Conservation (phyloP, 2,888 invertebrate species). For the Therioaphis trifolii region DNA sequence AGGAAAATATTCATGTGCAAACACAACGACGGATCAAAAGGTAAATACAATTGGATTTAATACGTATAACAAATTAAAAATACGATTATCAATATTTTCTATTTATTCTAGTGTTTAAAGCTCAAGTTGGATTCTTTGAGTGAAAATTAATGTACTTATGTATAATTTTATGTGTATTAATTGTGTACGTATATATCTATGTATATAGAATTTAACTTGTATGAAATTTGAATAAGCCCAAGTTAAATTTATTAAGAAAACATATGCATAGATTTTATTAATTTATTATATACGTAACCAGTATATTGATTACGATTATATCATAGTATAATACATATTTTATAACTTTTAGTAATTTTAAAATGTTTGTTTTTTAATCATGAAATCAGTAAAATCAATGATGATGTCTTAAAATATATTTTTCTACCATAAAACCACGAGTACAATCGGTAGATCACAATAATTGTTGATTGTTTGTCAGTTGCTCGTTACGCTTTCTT, state of each 20-base stretch:
- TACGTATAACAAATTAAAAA: not conserved
- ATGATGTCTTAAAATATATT: not conserved
- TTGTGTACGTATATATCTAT: no score
- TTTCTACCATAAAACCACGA: not conserved
- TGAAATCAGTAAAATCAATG: not conserved
- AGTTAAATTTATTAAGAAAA: slow-evolving; percentile 37
- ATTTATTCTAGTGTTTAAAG: no score
- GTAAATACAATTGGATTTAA: not conserved
- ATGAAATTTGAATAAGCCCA: slow-evolving; percentile 40
- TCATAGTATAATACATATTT: not conserved
- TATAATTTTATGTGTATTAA: no score
- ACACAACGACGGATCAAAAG: slow-evolving; percentile 40
- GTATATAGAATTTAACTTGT: slow-evolving; percentile 41
- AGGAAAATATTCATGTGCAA: slow-evolving; percentile 19
- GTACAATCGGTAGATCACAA: not conserved
- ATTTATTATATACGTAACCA: not conserved
- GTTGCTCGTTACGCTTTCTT: not conserved
- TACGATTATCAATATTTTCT: not conserved
- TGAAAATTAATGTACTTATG: no score
- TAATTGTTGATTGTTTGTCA: not conserved
- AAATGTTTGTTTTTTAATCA: not conserved
- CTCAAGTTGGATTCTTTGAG: no score
- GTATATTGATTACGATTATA: not conserved
- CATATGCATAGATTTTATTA: not conserved
- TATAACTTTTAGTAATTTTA: not conserved